Base-by-base conservation (phyloP, 2,797 vertebrate genomes). In the Pangasius sanitwongsei region DNA sequence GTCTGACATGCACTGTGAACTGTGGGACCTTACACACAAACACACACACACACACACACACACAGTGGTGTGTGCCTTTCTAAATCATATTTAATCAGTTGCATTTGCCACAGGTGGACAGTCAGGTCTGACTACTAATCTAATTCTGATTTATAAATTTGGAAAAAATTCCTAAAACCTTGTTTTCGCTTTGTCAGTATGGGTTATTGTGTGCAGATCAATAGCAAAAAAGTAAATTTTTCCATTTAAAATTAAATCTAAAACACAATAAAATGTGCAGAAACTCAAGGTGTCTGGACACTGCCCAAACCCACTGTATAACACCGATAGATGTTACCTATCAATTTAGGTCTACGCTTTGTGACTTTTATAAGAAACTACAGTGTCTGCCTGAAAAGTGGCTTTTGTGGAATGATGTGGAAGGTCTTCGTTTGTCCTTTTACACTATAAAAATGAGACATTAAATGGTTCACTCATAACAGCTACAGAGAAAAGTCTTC, bases 81-180 rank as follows among this genome's bases (percentile, higher is more conserved):
- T 23, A 82, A 82, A 82, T 82, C 20, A 82, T 82, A 61, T 25
- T 61, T 82, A 61, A 82, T 82, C 80, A 82, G 41, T 23, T 61
- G 55, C 59, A 61, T 61, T 82, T 61, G 20, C 55, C 9, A 25
- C 80, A 82, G 34, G 55, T 61, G 34, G 34, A 59, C 18, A 41
- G 31, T 61, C 80, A 61, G 28, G 55, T 61, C n/a, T n/a, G 28
- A 63, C 15, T 44, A 44, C 15, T 63, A 61, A 59, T 61, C 53
- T 20, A 80, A 57, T 28, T 55, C n/a, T 57, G 48, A 28, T 28
- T 77, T 72, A 72, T 7, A 48, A 75, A 48, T 11, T 37, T 34
- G 13, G 1, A 37, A 13, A 18, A 34, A 16, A 18, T 69, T 28
- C 28, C 61, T 12, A 12, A 67, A 67, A 67, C 13, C 13, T 4